These are phyloP conservation scores for Tadarida brasiliensis DNA, from an alignment of 2,797 vertebrate species.

Conservation along the genomic window DNA sequence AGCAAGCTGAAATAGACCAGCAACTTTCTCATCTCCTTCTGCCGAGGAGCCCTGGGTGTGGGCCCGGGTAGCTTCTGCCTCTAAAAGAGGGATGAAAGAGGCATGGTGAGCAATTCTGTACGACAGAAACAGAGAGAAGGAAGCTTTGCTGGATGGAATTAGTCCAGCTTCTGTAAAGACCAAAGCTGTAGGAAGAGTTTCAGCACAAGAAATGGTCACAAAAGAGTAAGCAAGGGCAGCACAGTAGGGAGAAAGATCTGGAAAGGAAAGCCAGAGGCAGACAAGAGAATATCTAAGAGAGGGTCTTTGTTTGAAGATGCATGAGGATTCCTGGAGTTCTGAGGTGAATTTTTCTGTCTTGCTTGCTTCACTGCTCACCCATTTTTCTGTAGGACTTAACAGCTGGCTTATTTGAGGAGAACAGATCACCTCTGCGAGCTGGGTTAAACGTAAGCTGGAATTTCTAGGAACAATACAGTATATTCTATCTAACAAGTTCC, in stretches of 20 bases:
- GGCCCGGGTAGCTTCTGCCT: constrained; percentile 82
- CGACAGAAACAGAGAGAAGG: constrained; percentile 43
- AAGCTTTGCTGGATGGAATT: background rate
- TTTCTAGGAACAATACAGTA: background rate
- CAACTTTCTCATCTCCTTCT: constrained; percentile 87
- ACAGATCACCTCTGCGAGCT: background rate
- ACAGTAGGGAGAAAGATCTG: background rate
- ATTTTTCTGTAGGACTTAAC: background rate
- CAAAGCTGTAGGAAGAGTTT: background rate
- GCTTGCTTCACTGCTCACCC: background rate
- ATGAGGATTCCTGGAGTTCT: background rate
- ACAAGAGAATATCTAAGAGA: background rate
- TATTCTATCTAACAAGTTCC: background rate
- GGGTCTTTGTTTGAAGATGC: background rate
- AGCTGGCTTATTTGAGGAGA: background rate
- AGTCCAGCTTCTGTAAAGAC: background rate
- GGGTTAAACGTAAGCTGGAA: background rate
- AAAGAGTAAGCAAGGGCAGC: background rate
- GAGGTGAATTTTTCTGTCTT: background rate
- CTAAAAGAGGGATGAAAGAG: constrained; percentile 79
- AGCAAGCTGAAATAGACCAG: constrained; percentile 88
- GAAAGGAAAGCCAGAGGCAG: background rate
- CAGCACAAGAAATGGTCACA: background rate
- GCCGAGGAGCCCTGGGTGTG: constrained; percentile 84
- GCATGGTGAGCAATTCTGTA: constrained; percentile 57